A percentile compares a stretch with the other conserved stretches of the same genome.
These are phyloP conservation scores for Sclerodermus sp. DNA, from an alignment of 2,888 invertebrate genomes.

Conservation along the genomic window DNA sequence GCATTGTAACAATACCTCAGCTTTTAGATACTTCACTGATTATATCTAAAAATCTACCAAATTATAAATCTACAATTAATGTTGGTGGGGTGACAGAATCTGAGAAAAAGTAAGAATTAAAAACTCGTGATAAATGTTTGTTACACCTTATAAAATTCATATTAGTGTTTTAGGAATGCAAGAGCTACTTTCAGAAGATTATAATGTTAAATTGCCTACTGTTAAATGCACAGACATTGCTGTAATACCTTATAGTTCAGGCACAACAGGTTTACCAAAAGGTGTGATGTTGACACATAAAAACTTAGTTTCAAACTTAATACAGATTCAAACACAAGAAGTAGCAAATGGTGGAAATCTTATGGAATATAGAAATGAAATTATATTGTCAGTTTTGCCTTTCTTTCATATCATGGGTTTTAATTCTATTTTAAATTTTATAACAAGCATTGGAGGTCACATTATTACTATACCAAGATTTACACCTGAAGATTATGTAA, in stretches of 20 bases:
- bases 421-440: constrained; percentile 68
- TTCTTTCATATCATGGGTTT: constrained; percentile 82
- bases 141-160: not conserved
- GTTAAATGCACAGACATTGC: constrained; percentile 29
- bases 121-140: not conserved
- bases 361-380: constrained; percentile 61
- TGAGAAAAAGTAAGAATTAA: constrained; percentile 41
- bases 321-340: constrained; percentile 59
- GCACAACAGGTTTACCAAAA: constrained; percentile 82
- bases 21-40: constrained; percentile 65
- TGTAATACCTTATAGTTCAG: constrained; percentile 60
- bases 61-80: constrained; percentile 67
- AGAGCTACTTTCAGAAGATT: constrained; percentile 49
- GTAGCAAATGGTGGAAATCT: constrained; percentile 59
- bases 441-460: constrained; percentile 65
- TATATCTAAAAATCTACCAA: constrained; percentile 61
- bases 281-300: constrained; percentile 75
- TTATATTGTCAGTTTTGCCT: constrained; percentile 69
- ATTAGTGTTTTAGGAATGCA: constrained; percentile 48
- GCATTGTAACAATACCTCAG: constrained; percentile 67
- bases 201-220: constrained; percentile 54
- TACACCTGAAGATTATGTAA: constrained; percentile 73
- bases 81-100: constrained; percentile 65
- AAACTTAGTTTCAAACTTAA: constrained; percentile 66
- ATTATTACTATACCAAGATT: constrained; percentile 72